These are phyloP conservation scores for Platycheirus rosarum DNA, from an alignment of 2,888 invertebrate species.

Conservation along the genomic window DNA sequence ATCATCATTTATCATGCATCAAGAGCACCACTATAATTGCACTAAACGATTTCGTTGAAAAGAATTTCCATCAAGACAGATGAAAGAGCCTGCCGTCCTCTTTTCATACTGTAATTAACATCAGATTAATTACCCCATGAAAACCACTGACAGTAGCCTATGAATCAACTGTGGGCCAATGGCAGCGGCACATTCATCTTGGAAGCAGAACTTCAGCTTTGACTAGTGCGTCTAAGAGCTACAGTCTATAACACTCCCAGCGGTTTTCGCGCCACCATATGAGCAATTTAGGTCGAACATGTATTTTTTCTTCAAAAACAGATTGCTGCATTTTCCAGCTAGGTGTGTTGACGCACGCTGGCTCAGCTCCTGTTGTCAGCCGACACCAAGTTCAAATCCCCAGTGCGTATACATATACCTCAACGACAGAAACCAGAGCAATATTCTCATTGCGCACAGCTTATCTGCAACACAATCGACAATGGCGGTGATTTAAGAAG, in stretches of 20 bases:
- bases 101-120: slow-evolving; percentile 22
- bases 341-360: slow-evolving; percentile 51
- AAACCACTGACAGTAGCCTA: slow-evolving; percentile 37
- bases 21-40: background rate
- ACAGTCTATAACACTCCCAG: slow-evolving; percentile 37
- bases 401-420: slow-evolving; percentile 62
- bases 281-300: slow-evolving; percentile 61
- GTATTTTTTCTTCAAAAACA: slow-evolving; percentile 42
- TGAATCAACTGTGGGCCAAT: slow-evolving; percentile 47
- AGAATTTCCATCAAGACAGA: too few relatives aligned
- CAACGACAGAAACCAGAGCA: slow-evolving; percentile 44
- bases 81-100: too few relatives aligned
- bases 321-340: slow-evolving; percentile 45
- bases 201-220: slow-evolving; percentile 16
- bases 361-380: slow-evolving; percentile 40
- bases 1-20: background rate
- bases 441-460: slow-evolving; percentile 51
- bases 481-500: slow-evolving; percentile 17
- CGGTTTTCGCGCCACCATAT: slow-evolving; percentile 37
- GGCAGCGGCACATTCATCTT: slow-evolving; percentile 40
- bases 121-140: slow-evolving; percentile 52
- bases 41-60: slow-evolving; percentile 1
- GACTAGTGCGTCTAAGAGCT: background rate
- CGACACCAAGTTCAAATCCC: slow-evolving; percentile 55
- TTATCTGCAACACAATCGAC: slow-evolving; percentile 41